These are phyloP conservation scores for Lates calcarifer DNA, from an alignment of 2,113 vertebrate genomes.

Conservation along the genomic window DNA sequence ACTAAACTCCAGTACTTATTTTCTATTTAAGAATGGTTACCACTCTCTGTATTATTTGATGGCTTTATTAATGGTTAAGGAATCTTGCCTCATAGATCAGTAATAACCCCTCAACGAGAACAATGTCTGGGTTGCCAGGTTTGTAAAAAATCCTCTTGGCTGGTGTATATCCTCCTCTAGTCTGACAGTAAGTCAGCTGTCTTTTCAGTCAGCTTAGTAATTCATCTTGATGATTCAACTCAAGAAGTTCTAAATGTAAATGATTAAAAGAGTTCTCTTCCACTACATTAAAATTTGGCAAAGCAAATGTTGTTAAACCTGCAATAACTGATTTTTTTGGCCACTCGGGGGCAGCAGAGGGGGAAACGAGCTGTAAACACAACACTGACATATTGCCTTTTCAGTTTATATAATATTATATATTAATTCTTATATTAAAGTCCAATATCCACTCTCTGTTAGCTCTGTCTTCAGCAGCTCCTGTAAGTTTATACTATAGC, in stretches of 20 bases:
- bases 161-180: neutral
- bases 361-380: neutral
- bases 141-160: neutral
- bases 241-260: neutral
- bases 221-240: neutral
- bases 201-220: neutral
- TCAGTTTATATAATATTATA: neutral
- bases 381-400: neutral
- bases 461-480: too few relatives aligned
- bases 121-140: neutral
- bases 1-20: neutral
- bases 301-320: neutral
- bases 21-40: neutral
- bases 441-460: too few relatives aligned
- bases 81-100: neutral
- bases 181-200: too few relatives aligned
- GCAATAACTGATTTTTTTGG: neutral
- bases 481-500: too few relatives aligned
- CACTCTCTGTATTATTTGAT: neutral
- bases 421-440: neutral
- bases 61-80: conserved; percentile 8
- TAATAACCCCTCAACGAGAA: neutral
- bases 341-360: neutral
- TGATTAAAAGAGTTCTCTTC: neutral
- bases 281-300: neutral